Base-by-base conservation (phyloP, 2,888 invertebrate genomes). In the Ectemnius continuus region DNA sequence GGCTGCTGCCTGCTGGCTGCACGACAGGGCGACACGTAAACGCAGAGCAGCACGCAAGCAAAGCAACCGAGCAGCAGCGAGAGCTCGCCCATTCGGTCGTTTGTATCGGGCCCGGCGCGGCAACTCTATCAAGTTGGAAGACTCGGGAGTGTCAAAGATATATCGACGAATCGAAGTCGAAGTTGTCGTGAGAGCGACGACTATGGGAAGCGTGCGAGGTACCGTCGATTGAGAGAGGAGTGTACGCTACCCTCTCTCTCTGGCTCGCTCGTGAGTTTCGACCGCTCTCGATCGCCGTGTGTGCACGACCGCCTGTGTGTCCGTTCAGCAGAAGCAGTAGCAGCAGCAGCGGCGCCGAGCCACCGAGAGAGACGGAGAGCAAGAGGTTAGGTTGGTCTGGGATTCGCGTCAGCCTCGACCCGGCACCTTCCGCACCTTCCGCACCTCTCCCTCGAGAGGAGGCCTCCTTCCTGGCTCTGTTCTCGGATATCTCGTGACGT, bases 381-480 rank as follows among this genome's bases (percentile, higher is more conserved):
- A 75, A 80, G 73, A 84, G 83, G 83, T 83, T 82, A 83, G 83
- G 83, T 84, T 83, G 73, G 83, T 74, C 74, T 76, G 68, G 80
- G 74, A 78, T 78, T 74, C 84, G 79, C 84, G 75, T 84, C 79
- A 73, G 75, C 63, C 23, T 23, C 23, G 23, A 23, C 23, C 63
- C 64, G 61, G 61, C 62, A 20, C 60, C 61, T 61, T 70, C 72
- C 67, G 61, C 62, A 20, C 60, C 61, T 61, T 70, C 72, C 67
- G 61, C 75, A 67, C 61, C 67, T 65, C 46, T 48, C 28, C 48
- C 72, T 47, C 14, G 16, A 16, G 56, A 56, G 48, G 45, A 8
- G 46, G 11, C 62, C 64, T 61, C 63, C 59, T 57, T 67, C 66
- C 67, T 60, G 52, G 52, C 57, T 46, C 61, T 63, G 52, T 52